phyloP scores from a whole-genome alignment of 2,797 vertebrate genomes.

The Enteromius paludinosus region DNA sequence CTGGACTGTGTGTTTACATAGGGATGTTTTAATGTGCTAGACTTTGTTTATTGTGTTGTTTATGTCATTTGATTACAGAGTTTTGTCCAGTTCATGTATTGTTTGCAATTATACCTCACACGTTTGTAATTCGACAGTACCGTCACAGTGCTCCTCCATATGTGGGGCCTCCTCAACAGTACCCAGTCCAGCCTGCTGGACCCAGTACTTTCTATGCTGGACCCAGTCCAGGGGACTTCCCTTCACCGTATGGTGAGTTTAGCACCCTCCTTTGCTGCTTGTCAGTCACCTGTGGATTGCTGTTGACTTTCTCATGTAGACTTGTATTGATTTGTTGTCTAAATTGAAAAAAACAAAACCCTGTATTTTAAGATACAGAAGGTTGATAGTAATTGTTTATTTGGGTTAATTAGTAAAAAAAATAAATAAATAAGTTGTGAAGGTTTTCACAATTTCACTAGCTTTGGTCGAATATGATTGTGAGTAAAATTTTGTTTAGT shows the following conservation, averaged over 20 bases:
- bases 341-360: no score
- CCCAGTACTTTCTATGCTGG: constrained; percentile 93
- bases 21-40: constrained; percentile 13
- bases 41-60: neutral
- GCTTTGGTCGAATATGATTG: neutral
- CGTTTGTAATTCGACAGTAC: constrained; percentile 77
- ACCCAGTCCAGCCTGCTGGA: constrained; percentile 92
- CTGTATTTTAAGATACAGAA: no score
- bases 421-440: neutral
- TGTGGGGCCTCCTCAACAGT: constrained; percentile 94
- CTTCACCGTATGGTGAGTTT: constrained; percentile 89
- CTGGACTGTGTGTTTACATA: constrained; percentile 3
- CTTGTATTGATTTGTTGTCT: neutral
- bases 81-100: neutral
- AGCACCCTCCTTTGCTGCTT: neutral
- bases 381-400: neutral
- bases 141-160: constrained; percentile 92
- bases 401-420: neutral
- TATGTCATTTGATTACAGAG: neutral
- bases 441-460: neutral
- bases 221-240: constrained; percentile 94
- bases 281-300: neutral
- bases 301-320: constrained; percentile 7
- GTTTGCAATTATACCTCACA: neutral
- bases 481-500: neutral